Percentiles rank a stretch among this genome's conserved stretches.
These are phyloP conservation scores for Penaeus vannamei DNA, from an alignment of 1,140 invertebrate genomes.

Conservation along the genomic window DNA sequence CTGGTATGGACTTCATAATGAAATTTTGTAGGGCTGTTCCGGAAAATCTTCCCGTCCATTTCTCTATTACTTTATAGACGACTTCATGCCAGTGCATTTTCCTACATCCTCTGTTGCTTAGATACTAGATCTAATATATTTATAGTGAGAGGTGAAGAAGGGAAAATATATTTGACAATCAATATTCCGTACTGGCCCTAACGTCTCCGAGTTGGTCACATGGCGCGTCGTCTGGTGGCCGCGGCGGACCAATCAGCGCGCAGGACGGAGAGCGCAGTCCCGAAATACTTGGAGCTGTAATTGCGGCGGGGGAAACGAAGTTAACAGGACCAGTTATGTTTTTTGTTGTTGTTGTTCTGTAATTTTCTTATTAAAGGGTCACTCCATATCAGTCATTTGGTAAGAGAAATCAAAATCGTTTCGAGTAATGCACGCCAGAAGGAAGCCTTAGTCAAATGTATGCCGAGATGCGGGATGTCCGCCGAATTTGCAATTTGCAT, in stretches of 20 bases:
- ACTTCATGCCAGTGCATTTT: too few species aligned
- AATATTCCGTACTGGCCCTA: conserved; percentile 40
- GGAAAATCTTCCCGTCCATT: not conserved
- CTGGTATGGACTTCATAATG: conserved; percentile 59
- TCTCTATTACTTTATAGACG: too few species aligned
- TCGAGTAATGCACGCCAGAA: too few species aligned
- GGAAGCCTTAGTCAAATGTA: too few species aligned
- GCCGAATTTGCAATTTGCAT: too few species aligned
- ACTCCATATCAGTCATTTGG: too few species aligned
- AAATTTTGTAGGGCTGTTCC: conserved; percentile 53
- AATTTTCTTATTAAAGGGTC: too few species aligned
- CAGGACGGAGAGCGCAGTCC: conserved; percentile 47
- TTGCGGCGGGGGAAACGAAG: conserved; percentile 61
- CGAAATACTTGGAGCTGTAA: conserved; percentile 60
- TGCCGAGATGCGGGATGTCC: too few species aligned
- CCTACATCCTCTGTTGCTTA: too few species aligned
- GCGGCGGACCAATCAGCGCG: conserved; percentile 46
- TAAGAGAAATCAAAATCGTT: too few species aligned
- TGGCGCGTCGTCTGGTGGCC: conserved; percentile 45
- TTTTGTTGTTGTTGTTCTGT: conserved; percentile 35
- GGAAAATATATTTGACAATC: not conserved
- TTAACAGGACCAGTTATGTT: conserved; percentile 29
- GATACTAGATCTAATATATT: not conserved
- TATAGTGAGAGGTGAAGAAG: not conserved
- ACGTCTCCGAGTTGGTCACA: conserved; percentile 50